Evolutionary conservation across 2,113 vertebrate genomes (phyloP).

Genomic region (Peromyscus leucopus): DNA sequence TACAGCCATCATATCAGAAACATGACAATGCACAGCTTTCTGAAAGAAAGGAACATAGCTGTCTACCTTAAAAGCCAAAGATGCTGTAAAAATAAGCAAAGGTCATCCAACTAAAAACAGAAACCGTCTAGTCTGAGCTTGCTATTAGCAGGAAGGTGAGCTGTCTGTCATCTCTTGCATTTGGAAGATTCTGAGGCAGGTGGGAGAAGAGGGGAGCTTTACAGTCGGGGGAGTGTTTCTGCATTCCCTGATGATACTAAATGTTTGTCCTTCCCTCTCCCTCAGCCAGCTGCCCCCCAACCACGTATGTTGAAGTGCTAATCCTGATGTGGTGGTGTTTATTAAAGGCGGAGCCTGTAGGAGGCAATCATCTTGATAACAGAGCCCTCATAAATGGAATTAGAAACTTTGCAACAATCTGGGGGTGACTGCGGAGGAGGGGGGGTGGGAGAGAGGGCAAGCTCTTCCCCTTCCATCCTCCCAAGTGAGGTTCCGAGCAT

Average conservation of each 20-base stretch:
- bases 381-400: not conserved
- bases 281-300: too few relatives aligned
- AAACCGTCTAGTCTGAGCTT: not conserved
- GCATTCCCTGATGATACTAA: not conserved
- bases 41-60: not conserved
- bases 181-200: not conserved
- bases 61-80: slow-evolving; percentile 47
- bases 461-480: not conserved
- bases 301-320: not conserved
- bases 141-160: not conserved
- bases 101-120: not conserved
- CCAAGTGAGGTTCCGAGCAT: not conserved
- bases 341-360: not conserved
- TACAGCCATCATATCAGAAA: not conserved
- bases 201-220: not conserved
- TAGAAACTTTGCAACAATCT: not conserved
- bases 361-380: not conserved
- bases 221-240: too few relatives aligned
- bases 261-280: not conserved
- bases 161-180: not conserved
- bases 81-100: slow-evolving; percentile 40
- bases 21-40: not conserved
- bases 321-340: not conserved
- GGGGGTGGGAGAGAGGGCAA: not conserved
- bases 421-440: not conserved